phyloP scores from a whole-genome alignment of 2,797 vertebrate genomes.

The Gouania willdenowi region DNA sequence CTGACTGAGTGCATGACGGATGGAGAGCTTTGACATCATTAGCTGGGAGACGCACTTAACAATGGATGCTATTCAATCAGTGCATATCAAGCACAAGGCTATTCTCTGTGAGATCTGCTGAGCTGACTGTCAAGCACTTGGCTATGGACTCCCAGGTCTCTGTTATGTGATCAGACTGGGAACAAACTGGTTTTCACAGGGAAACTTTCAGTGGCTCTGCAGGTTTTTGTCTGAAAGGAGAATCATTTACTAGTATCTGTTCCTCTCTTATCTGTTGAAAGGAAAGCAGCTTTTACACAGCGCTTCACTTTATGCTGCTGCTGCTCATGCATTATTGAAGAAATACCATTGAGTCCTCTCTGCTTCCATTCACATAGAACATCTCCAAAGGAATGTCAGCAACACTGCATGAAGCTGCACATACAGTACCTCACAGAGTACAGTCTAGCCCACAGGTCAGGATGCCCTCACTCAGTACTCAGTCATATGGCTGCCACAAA shows the following conservation, averaged over 20 bases:
- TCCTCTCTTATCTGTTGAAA: constrained; percentile 9
- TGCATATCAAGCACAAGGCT: constrained; percentile 42
- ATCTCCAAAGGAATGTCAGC: constrained; percentile 24
- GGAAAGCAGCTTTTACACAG: constrained; percentile 29
- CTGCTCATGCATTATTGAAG: constrained; percentile 61
- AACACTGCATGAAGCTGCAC: constrained; percentile 7
- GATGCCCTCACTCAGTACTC: no score
- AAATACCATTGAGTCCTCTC: constrained; percentile 39
- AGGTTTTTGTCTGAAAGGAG: no score
- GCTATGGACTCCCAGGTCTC: constrained; percentile 7
- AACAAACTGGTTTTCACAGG: constrained; percentile 5
- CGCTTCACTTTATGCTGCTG: no score
- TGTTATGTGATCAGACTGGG: constrained; percentile 23
- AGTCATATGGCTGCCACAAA: no score
- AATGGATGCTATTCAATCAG: constrained; percentile 61
- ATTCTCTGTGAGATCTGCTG: constrained; percentile 32
- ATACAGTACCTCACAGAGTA: no score
- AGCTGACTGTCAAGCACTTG: constrained; percentile 19
- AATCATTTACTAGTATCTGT: constrained; percentile 2
- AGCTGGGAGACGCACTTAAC: constrained; percentile 33
- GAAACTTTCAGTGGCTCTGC: no score
- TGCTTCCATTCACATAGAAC: constrained; percentile 18
- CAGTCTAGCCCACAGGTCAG: no score
- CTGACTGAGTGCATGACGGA: constrained; percentile 32
- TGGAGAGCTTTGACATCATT: constrained; percentile 40